Evolutionary conservation across 1,140 invertebrate species (phyloP).

Genomic region (Mercenaria mercenaria): DNA sequence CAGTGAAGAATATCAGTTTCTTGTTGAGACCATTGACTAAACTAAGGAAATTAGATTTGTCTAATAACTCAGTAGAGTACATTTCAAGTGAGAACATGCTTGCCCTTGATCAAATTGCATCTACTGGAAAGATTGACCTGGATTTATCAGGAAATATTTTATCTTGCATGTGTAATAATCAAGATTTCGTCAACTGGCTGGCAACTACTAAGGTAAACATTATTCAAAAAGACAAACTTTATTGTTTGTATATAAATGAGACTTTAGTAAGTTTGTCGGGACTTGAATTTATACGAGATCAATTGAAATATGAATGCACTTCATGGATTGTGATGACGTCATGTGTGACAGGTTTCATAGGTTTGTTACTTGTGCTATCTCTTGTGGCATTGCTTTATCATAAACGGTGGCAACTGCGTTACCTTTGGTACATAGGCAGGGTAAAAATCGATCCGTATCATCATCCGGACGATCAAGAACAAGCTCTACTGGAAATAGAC

Average conservation of each 20-base stretch:
- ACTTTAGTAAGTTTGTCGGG: background rate
- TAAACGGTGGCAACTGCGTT: slow-evolving; percentile 33
- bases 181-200: slow-evolving; percentile 12
- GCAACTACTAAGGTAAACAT: slow-evolving; percentile 17
- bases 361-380: background rate
- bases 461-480: background rate
- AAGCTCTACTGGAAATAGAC: background rate
- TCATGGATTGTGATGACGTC: slow-evolving; percentile 20
- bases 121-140: background rate
- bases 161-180: slow-evolving; percentile 3
- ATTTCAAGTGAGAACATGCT: background rate
- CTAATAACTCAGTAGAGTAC: slow-evolving; percentile 7
- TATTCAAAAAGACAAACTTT: background rate
- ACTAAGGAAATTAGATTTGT: background rate
- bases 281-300: background rate
- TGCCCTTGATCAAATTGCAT: background rate
- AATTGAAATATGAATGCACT: background rate
- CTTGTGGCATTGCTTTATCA: slow-evolving; percentile 3
- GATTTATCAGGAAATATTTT: slow-evolving; percentile 24
- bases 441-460: slow-evolving; percentile 15
- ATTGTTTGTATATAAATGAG: background rate
- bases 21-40: background rate
- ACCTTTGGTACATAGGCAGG: slow-evolving; percentile 41
- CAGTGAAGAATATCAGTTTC: slow-evolving; percentile 14
- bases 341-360: slow-evolving; percentile 8